Base-by-base conservation (phyloP, 2,797 vertebrate genomes). In the Rallus crepitans region DNA sequence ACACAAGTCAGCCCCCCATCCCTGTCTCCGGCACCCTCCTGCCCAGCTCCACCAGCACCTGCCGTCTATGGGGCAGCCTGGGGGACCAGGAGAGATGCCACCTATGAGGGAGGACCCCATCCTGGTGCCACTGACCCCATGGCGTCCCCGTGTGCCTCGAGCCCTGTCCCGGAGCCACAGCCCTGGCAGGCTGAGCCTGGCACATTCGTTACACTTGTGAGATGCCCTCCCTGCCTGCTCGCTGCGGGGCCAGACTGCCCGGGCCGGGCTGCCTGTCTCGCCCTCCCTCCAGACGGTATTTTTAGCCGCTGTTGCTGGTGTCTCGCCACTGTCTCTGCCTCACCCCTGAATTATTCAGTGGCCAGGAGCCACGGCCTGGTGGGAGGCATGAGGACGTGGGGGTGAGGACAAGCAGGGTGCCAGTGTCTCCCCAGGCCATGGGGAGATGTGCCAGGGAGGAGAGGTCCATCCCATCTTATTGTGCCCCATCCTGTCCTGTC, bases 41-140 rank as follows among this genome's bases (percentile, higher is more conserved):
- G 55, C 37, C 37, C 83, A 52, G 31, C 6, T 48, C 76, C 33
- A 40, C 37, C 40, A 42, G 21, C 15, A n/a, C 16, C n/a, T 1
- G 1, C 63, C 31, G 63, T 30, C 31, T 10, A 1, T 0, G 0
- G 25, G 35, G 23, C n/a, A n/a, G 24, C 11, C 4, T 3, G 0
- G 18, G 42, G 35, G 7, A 37, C 14, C 31, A 12, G 18, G 12
- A 48, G 61, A 78, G 21, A 2, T 59, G 65, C 11, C 89, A 68
- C 15, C 48, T 16, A 4, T 33, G 40, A 56, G 61, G 18, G 2
- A 55, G 27, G 42, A 52, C 15, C 60, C 52, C n/a, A 42, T 17
- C 14, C n/a, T 39, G 52, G 57, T 81, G 78, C 27, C 73, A 35
- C 37, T 0, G 1, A 35, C 66, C 63, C 30, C 37, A n/a, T 1